Conservation (phyloP, 1,140 invertebrate genomes). For the Nomia melanderi region DNA sequence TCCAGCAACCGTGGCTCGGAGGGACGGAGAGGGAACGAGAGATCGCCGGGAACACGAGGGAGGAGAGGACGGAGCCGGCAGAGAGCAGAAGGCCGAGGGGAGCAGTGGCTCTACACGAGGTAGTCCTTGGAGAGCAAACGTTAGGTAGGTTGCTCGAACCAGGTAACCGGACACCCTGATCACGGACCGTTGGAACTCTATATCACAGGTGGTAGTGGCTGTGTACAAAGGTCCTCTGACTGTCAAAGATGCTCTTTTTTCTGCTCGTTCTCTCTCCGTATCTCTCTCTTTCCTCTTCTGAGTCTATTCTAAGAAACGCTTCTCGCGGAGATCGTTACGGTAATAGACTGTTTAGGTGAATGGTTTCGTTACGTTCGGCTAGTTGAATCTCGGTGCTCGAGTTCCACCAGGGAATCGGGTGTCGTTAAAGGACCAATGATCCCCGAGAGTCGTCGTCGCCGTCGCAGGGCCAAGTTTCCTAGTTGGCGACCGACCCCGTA, state of each 20-base stretch:
- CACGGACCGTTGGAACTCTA: constrained; percentile 76
- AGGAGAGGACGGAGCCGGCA: background rate
- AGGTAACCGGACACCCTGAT: constrained; percentile 77
- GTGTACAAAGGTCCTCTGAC: constrained; percentile 60
- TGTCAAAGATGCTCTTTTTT: constrained; percentile 54
- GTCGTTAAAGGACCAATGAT: constrained; percentile 2
- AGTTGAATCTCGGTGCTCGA: background rate
- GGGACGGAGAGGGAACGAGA: constrained; percentile 1
- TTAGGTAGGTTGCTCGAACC: constrained; percentile 67
- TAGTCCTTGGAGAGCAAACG: constrained; percentile 74
- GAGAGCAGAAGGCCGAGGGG: too few relatives aligned
- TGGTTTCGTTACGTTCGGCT: background rate
- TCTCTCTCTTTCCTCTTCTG: background rate
- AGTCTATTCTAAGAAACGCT: constrained; percentile 45
- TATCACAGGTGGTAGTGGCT: constrained; percentile 77
- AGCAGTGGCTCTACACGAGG: constrained; percentile 57
- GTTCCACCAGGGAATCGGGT: background rate
- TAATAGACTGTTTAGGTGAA: constrained; percentile 9
- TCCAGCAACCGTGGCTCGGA: background rate
- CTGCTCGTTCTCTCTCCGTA: background rate
- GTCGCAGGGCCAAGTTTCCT: constrained; percentile 14
- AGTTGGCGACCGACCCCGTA: constrained; percentile 9
- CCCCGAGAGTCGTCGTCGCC: too few relatives aligned
- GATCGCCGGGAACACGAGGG: background rate
- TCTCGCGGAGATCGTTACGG: constrained; percentile 29